Evolutionary conservation across 2,888 invertebrate genomes (phyloP).

Genomic region (Parnassius glacialis): DNA sequence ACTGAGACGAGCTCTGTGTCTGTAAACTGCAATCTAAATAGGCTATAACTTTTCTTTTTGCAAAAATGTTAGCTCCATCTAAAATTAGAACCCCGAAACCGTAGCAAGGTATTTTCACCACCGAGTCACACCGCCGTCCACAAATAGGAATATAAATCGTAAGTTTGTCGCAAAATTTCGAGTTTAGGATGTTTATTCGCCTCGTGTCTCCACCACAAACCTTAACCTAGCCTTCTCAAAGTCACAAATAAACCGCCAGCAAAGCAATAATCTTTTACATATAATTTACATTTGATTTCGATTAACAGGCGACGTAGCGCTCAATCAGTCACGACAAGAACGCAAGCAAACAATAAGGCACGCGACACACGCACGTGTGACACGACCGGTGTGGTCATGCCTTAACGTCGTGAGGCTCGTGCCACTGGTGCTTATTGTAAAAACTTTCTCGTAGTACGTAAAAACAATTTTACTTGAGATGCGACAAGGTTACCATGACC

Average conservation of each 20-base stretch:
- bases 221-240: background rate
- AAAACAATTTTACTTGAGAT: conserved; percentile 28
- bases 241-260: conserved; percentile 13
- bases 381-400: conserved; percentile 59
- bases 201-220: too few relatives aligned
- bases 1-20: too few relatives aligned
- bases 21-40: too few relatives aligned
- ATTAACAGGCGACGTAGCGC: conserved; percentile 36
- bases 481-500: conserved; percentile 4
- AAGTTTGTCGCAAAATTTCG: too few relatives aligned
- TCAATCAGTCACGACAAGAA: conserved; percentile 32
- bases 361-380: conserved; percentile 53
- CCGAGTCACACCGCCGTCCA: too few relatives aligned
- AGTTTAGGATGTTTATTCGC: too few relatives aligned
- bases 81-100: too few relatives aligned
- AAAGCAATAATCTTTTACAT: conserved; percentile 26
- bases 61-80: too few relatives aligned
- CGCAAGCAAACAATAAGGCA: conserved; percentile 50
- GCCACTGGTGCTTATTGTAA: conserved; percentile 30
- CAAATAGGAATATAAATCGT: too few relatives aligned
- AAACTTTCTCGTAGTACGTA: conserved; percentile 18
- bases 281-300: conserved; percentile 36
- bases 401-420: conserved; percentile 59
- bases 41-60: too few relatives aligned
- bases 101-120: too few relatives aligned